Evolutionary conservation across 2,113 vertebrate species (phyloP), one percentile per base, ranked within the genome.

Genomic region (Andinoacara biseriatus): DNA sequence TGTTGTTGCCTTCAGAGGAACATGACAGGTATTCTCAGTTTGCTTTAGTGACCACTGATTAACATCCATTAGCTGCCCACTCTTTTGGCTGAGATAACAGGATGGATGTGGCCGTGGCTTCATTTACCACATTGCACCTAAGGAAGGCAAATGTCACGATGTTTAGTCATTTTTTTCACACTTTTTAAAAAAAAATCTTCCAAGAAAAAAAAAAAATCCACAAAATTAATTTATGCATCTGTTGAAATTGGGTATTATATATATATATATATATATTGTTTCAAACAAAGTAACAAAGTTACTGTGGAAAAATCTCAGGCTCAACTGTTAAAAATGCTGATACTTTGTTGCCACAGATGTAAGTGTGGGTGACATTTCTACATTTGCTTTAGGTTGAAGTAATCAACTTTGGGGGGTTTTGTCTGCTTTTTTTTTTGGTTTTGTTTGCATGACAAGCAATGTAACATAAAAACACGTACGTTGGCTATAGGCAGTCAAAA

Each of bases 1-100:
- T 49, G 40, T 49, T 10, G 29, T 17, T 46, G 54, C 43, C 58
- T 82, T 74, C n/a, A 72, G 33, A 78, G 59, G 59, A 43, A 43
- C 79, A 52, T 54, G 49, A 84, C 79, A 88, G 81, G 78, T 84
- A 80, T 87, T 86, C 84, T 76, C 49, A 87, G 63, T 72, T 54
- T 1, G 18, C 35, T 77, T 65, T 69, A 65, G 67, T 80, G 76
- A 78, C 79, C 62, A 58, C 10, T 87, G 57, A 82, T 89, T 84
- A 84, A 82, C 85, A 89, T 69, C 75, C 80, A 67, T 79, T 82
- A 82, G 72, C 31, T 1, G 33, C 79, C 81, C 75, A 80, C 75
- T 78, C 76, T 29, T 60, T 59, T 91, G 88, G 84, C 86, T 81
- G 65, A 18, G 40, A 75, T 40, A 40, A 29, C 7, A 43, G 10